Conservation (phyloP, 2,797 vertebrate genomes). For the Microchirus variegatus region DNA sequence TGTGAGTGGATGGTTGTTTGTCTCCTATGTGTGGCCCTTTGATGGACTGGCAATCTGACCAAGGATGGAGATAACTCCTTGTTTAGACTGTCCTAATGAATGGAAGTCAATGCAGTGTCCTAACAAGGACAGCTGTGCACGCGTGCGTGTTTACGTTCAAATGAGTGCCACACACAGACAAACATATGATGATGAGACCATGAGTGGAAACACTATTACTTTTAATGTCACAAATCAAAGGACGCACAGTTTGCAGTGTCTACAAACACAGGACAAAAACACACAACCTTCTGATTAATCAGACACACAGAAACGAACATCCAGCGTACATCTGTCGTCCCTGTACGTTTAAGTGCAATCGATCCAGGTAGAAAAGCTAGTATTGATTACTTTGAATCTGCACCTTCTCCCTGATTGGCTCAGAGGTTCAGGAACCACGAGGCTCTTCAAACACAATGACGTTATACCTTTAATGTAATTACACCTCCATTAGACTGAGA, state of each 20-base stretch:
- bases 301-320: conserved; percentile 38
- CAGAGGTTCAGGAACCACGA: conserved; percentile 25
- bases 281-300: conserved; percentile 37
- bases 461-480: conserved; percentile 52
- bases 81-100: too few relatives aligned
- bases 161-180: background rate
- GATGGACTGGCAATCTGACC: background rate
- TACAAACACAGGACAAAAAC: conserved; percentile 9
- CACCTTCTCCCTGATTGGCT: conserved; percentile 39
- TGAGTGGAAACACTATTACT: conserved; percentile 3
- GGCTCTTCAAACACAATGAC: conserved; percentile 33
- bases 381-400: conserved; percentile 40
- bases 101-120: too few relatives aligned
- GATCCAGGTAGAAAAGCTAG: conserved; percentile 28
- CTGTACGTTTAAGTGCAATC: conserved; percentile 26
- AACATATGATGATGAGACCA: background rate
- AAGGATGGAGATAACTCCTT: too few relatives aligned
- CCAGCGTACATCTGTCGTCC: conserved; percentile 10
- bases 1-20: too few relatives aligned
- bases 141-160: too few relatives aligned
- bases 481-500: conserved; percentile 51
- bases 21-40: too few relatives aligned
- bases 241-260: conserved; percentile 14
- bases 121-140: too few relatives aligned
- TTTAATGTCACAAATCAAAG: conserved; percentile 27